Evolutionary conservation across 2,113 vertebrate genomes (phyloP).

Genomic region (Ailuropoda melanoleuca): DNA sequence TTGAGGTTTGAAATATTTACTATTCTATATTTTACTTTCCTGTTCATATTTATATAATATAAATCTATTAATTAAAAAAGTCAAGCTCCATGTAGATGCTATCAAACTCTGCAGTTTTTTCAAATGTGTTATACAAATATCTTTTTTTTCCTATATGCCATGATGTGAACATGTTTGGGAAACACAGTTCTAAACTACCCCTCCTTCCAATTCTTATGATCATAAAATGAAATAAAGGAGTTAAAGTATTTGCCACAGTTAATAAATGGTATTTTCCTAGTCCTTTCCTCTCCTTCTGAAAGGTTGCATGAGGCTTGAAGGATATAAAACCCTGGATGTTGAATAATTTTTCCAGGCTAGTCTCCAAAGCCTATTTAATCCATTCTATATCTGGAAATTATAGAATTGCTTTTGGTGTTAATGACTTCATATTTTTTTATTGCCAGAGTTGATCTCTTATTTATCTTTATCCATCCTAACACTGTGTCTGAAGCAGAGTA

Average conservation of each 20-base stretch:
- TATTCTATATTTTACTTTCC: background rate
- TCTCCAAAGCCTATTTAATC: background rate
- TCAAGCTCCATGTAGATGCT: background rate
- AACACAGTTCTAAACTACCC: background rate
- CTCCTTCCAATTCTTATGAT: background rate
- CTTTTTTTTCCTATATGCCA: background rate
- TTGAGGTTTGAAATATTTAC: background rate
- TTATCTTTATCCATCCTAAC: background rate
- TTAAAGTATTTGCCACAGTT: background rate
- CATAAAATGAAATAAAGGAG: background rate
- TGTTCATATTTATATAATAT: background rate
- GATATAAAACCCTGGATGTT: background rate
- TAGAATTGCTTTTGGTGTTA: background rate
- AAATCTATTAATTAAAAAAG: background rate
- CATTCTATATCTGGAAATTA: background rate
- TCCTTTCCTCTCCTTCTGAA: background rate
- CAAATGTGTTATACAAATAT: background rate
- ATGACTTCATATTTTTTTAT: background rate
- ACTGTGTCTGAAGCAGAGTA: background rate
- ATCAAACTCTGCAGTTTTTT: background rate
- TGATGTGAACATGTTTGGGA: background rate
- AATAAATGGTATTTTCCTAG: background rate
- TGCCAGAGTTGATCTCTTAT: background rate
- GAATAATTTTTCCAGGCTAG: background rate
- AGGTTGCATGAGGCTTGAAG: background rate